A percentile compares a stretch with the other conserved stretches of the same genome.
These are phyloP conservation scores for Dynastes grantii DNA, from an alignment of 2,888 invertebrate genomes.

Conservation along the genomic window DNA sequence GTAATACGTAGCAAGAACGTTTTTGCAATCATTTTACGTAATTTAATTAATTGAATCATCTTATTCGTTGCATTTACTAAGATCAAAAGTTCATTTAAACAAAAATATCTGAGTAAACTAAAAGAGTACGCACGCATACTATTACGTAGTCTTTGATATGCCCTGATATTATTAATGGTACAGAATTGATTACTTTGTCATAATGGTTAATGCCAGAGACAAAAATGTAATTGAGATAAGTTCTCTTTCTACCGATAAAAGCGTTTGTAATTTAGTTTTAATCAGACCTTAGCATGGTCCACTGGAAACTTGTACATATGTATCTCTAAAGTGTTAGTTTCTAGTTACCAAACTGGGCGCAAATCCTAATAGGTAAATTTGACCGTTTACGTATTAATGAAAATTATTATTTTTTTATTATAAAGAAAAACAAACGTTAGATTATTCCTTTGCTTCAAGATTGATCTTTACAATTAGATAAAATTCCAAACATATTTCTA, in stretches of 20 bases:
- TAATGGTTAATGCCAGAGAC: background rate
- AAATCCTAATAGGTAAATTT: too few species aligned
- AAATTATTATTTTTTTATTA: too few species aligned
- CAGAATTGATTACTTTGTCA: slow-evolving; percentile 9
- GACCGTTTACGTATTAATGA: too few species aligned
- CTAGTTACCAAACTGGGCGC: too few species aligned
- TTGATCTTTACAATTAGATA: too few species aligned
- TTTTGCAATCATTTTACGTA: slow-evolving; percentile 9
- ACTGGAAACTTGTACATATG: too few species aligned
- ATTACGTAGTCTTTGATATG: background rate
- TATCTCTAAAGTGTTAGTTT: too few species aligned
- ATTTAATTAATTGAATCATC: background rate
- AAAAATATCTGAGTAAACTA: background rate
- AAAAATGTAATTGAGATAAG: slow-evolving; percentile 13
- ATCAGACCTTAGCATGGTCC: background rate
- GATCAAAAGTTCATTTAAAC: slow-evolving; percentile 23
- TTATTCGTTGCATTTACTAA: background rate
- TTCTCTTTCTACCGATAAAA: background rate
- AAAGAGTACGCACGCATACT: background rate
- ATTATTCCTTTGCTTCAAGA: too few species aligned
- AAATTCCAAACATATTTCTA: too few species aligned
- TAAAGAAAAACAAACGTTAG: too few species aligned
- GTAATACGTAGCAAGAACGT: background rate
- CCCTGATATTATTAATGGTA: slow-evolving; percentile 1
- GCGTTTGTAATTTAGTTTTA: slow-evolving; percentile 3